phyloP scores from a whole-genome alignment of 2,113 vertebrate genomes.

The Gasterosteus aculeatus region DNA sequence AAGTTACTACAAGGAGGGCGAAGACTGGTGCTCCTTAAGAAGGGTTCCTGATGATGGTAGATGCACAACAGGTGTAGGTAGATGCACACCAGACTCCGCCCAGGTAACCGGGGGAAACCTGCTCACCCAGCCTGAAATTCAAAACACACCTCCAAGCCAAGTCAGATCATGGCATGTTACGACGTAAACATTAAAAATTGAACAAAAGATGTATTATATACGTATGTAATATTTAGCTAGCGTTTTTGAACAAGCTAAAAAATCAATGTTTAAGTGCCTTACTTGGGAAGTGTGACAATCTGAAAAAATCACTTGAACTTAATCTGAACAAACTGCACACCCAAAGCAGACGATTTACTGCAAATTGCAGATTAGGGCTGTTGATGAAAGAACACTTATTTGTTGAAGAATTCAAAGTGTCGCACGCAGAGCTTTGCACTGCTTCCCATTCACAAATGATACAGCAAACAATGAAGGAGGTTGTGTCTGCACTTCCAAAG shows the following conservation, averaged over 20 bases:
- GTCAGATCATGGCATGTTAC: neutral
- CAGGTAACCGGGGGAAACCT: too few relatives aligned
- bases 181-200: neutral
- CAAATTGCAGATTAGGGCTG: slow-evolving; percentile 1
- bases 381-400: neutral
- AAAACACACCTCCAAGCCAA: too few relatives aligned
- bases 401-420: slow-evolving; percentile 4
- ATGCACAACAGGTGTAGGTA: too few relatives aligned
- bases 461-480: neutral
- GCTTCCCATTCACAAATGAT: neutral
- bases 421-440: neutral
- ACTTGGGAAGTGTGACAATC: neutral
- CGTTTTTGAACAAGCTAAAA: neutral
- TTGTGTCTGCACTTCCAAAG: neutral
- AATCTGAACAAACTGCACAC: neutral
- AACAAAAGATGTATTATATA: neutral
- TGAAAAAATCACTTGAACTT: neutral
- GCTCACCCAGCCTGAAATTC: too few relatives aligned
- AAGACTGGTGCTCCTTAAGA: too few relatives aligned
- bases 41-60: too few relatives aligned
- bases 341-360: neutral
- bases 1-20: too few relatives aligned
- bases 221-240: neutral
- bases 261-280: neutral
- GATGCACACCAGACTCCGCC: too few relatives aligned